These are phyloP conservation scores for Falco rusticolus DNA, from an alignment of 2,797 vertebrate genomes.

Conservation along the genomic window DNA sequence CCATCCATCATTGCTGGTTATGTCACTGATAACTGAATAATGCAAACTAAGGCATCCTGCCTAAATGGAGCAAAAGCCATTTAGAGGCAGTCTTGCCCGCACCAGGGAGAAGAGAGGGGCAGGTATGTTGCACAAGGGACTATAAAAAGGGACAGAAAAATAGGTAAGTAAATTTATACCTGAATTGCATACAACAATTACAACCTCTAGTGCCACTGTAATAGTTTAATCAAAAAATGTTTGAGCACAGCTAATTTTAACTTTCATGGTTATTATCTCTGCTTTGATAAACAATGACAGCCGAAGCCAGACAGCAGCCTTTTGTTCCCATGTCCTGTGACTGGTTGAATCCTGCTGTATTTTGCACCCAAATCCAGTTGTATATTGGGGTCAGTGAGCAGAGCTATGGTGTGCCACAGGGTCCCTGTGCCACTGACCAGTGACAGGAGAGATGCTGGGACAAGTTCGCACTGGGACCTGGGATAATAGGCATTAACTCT, in stretches of 20 bases:
- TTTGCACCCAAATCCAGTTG: background rate
- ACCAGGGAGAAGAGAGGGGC: fast-evolving
- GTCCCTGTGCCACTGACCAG: background rate
- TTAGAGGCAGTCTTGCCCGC: background rate
- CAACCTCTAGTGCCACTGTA: background rate
- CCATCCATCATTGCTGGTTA: background rate
- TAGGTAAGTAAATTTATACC: background rate
- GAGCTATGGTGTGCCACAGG: background rate
- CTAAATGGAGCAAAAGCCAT: background rate
- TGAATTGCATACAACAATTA: background rate
- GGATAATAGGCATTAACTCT: background rate
- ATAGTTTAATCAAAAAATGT: background rate
- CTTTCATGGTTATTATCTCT: background rate
- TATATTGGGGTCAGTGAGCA: background rate
- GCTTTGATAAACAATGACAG: background rate
- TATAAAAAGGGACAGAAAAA: background rate
- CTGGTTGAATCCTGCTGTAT: background rate
- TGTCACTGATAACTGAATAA: background rate
- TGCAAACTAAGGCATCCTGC: background rate
- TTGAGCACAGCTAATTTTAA: background rate
- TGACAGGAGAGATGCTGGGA: background rate
- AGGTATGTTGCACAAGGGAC: background rate
- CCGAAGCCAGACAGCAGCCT: background rate
- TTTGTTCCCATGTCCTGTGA: background rate
- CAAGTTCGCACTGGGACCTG: background rate